Evolutionary conservation across 2,113 vertebrate species (phyloP).

Genomic region (Taxidea taxus): DNA sequence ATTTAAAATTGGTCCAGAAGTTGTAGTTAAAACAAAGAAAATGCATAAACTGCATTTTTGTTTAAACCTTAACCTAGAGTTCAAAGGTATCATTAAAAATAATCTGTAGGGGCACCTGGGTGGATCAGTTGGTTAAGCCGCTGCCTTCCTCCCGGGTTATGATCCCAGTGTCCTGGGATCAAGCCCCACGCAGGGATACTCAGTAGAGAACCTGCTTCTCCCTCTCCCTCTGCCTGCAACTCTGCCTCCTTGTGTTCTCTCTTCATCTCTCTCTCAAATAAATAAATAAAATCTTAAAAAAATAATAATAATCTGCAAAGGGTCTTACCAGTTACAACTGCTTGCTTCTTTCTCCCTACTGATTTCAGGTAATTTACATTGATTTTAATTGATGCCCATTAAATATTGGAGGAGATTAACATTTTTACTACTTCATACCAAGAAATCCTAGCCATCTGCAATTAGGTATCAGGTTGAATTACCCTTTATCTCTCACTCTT

Average conservation of each 20-base stretch:
- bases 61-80: neutral
- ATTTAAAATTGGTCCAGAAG: neutral
- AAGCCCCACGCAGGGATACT: too few relatives aligned
- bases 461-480: neutral
- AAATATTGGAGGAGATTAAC: neutral
- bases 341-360: neutral
- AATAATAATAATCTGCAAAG: neutral
- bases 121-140: too few relatives aligned
- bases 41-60: neutral
- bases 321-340: neutral
- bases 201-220: too few relatives aligned
- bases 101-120: neutral
- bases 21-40: neutral
- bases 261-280: too few relatives aligned
- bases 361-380: neutral
- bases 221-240: too few relatives aligned
- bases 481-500: neutral
- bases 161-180: too few relatives aligned
- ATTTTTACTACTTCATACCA: slow-evolving; percentile 19
- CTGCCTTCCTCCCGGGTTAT: too few relatives aligned
- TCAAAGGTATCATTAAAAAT: neutral
- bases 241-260: too few relatives aligned
- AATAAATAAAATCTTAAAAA: too few relatives aligned
- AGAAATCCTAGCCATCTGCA: neutral
- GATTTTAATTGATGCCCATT: slow-evolving; percentile 9